Evolutionary conservation across 2,888 invertebrate genomes (phyloP).

Genomic region (Rhagophthalmus giganteus): DNA sequence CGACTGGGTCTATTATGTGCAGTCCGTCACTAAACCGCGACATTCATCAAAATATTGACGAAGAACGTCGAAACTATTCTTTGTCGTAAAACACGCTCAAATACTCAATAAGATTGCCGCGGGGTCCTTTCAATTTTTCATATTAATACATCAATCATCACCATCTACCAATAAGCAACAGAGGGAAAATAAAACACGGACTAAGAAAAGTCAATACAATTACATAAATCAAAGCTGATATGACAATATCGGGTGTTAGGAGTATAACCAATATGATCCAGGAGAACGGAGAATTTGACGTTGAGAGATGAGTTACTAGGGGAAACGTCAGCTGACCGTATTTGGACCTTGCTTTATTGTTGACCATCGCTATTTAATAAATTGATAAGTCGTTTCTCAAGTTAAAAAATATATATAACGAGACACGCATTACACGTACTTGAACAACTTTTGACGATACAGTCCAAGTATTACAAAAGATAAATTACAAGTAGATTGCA

Average conservation of each 20-base stretch:
- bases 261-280: constrained; percentile 51
- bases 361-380: constrained; percentile 29
- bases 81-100: no score
- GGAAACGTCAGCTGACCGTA: constrained; percentile 29
- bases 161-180: constrained; percentile 15
- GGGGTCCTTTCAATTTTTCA: not conserved
- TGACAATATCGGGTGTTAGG: constrained; percentile 52
- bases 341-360: constrained; percentile 34
- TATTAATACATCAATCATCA: constrained; percentile 19
- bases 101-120: not conserved
- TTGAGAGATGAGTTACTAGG: constrained; percentile 40
- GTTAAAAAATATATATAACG: no score
- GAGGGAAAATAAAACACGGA: constrained; percentile 40
- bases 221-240: constrained; percentile 54
- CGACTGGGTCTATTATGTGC: constrained; percentile 42
- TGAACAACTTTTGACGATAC: no score
- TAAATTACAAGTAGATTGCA: no score
- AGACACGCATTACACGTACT: no score
- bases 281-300: constrained; percentile 42
- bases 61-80: no score
- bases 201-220: constrained; percentile 52
- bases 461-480: no score
- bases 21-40: constrained; percentile 25
- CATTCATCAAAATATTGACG: no score
- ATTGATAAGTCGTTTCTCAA: no score